Evolutionary conservation across 2,797 vertebrate genomes (phyloP).

Genomic region (Gallinago nigripennis): DNA sequence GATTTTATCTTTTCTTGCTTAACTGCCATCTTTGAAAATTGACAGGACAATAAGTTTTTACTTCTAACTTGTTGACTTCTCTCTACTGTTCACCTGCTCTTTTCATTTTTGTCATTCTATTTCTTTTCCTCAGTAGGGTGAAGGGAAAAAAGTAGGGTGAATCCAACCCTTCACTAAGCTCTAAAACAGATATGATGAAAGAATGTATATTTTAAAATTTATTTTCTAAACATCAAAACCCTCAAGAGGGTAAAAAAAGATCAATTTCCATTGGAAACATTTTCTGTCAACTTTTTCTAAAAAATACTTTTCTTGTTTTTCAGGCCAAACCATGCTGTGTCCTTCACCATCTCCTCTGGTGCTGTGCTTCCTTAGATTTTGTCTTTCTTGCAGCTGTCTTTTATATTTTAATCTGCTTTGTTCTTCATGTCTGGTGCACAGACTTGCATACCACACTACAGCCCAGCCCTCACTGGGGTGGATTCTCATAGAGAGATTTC

Average conservation of each 20-base stretch:
- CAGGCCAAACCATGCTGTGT: background rate
- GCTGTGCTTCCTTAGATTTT: background rate
- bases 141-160: background rate
- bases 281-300: background rate
- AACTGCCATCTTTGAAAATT: background rate
- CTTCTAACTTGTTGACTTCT: background rate
- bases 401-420: background rate
- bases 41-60: background rate
- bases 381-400: background rate
- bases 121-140: background rate
- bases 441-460: background rate
- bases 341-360: background rate
- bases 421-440: accelerated
- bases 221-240: background rate
- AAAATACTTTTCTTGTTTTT: background rate
- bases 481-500: background rate
- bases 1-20: background rate
- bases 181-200: background rate
- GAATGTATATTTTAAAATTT: background rate
- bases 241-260: background rate
- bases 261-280: background rate
- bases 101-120: background rate
- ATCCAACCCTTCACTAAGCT: background rate
- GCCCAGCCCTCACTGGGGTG: background rate
- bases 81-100: background rate